A percentile compares a stretch with the other conserved stretches of the same genome.
Evolutionary conservation across 2,888 invertebrate genomes (phyloP).

Genomic region (Dendrolimus houi): DNA sequence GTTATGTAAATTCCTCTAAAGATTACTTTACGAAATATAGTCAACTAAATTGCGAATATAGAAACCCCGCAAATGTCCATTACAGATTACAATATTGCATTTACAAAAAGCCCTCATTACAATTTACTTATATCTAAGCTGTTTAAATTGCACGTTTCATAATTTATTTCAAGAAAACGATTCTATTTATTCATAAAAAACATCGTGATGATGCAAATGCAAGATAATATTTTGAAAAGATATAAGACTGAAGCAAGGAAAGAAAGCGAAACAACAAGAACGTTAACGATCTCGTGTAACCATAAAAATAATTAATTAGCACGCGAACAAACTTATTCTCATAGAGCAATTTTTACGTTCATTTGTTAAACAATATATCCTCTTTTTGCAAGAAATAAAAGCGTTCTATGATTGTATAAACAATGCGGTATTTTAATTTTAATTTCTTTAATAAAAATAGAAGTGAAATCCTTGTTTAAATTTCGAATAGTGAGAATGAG

Average conservation of each 20-base stretch:
- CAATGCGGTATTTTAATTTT: too few relatives aligned
- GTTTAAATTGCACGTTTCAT: conserved; percentile 3
- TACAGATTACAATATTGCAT: too few relatives aligned
- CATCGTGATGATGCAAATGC: conserved; percentile 6
- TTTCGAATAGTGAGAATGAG: too few relatives aligned
- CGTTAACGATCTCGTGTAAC: conserved; percentile 19
- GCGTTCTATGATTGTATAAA: too few relatives aligned
- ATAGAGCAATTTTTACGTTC: conserved; percentile 11
- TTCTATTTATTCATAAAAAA: neutral
- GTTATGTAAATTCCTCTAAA: too few relatives aligned
- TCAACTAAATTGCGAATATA: too few relatives aligned
- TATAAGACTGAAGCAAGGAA: conserved; percentile 10
- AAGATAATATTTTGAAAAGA: conserved; percentile 15
- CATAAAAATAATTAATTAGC: conserved; percentile 23
- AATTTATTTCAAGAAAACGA: conserved; percentile 2
- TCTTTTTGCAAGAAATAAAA: neutral
- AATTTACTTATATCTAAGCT: too few relatives aligned
- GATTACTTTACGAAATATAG: too few relatives aligned
- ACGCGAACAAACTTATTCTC: conserved; percentile 30
- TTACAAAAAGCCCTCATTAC: too few relatives aligned
- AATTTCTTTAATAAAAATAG: too few relatives aligned
- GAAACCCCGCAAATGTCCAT: too few relatives aligned
- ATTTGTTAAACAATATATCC: neutral
- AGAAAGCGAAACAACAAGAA: conserved; percentile 49
- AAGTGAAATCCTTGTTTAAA: too few relatives aligned